These are phyloP conservation scores for Nebria ingens DNA, from an alignment of 1,140 invertebrate species.

Conservation along the genomic window DNA sequence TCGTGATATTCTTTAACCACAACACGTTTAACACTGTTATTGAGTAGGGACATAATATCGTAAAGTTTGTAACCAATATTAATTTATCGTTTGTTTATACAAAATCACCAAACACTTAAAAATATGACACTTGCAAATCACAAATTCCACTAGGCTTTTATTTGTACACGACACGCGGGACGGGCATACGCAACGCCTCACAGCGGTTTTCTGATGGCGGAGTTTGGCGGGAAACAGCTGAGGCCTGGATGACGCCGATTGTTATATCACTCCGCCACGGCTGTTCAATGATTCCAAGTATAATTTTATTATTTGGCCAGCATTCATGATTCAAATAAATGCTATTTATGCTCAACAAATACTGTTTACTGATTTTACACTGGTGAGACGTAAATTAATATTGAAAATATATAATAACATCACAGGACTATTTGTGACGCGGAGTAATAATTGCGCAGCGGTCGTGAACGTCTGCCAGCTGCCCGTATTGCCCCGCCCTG, in stretches of 20 bases:
- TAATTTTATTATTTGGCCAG: constrained; percentile 8
- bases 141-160: constrained; percentile 14
- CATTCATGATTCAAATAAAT: no score
- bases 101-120: neutral
- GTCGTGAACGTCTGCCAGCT: constrained; percentile 48
- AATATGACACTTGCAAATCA: constrained; percentile 12
- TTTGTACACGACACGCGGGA: constrained; percentile 27
- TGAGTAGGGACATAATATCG: constrained; percentile 39
- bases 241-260: constrained; percentile 38
- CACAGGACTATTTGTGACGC: constrained; percentile 38
- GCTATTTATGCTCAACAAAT: no score
- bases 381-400: neutral
- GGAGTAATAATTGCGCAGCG: constrained; percentile 33
- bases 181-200: constrained; percentile 34
- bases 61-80: neutral
- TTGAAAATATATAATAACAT: constrained; percentile 18
- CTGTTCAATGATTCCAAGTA: constrained; percentile 13
- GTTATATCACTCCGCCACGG: constrained; percentile 38
- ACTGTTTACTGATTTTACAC: neutral
- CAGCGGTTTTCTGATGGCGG: constrained; percentile 47
- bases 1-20: constrained; percentile 37
- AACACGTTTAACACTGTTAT: constrained; percentile 32
- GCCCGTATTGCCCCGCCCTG: constrained; percentile 37
- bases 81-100: neutral
- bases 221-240: constrained; percentile 58